Percentiles rank a stretch among this genome's conserved stretches.
These are phyloP conservation scores for Spinus olivaceus DNA, from an alignment of 2,797 vertebrate genomes.

Conservation along the genomic window DNA sequence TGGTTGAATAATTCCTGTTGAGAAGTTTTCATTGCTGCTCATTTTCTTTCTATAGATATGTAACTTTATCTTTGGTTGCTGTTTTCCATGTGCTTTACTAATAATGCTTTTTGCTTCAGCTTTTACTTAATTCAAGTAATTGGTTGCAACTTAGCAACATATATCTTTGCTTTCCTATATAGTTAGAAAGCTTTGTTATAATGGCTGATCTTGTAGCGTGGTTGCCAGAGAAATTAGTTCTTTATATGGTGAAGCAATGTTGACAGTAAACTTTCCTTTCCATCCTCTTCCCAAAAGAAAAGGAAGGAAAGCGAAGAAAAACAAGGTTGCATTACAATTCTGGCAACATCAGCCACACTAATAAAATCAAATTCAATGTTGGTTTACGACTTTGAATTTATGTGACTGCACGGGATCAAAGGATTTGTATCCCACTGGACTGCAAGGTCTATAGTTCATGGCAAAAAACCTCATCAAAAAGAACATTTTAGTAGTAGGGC, in stretches of 20 bases:
- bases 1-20: not conserved
- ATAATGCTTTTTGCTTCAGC: not conserved
- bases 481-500: conserved; percentile 76
- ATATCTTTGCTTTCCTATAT: not conserved
- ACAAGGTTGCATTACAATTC: conserved; percentile 73
- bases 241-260: conserved; percentile 35
- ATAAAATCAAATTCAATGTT: conserved; percentile 80
- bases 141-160: not conserved
- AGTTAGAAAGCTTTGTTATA: not conserved
- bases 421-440: conserved; percentile 77
- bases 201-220: not conserved
- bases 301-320: conserved; percentile 61
- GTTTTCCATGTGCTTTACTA: not conserved
- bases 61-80: not conserved
- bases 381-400: conserved; percentile 81
- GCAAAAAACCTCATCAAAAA: conserved; percentile 80
- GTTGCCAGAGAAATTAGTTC: conserved; percentile 58
- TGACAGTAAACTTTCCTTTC: conserved; percentile 41
- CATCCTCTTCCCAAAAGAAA: not conserved
- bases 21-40: not conserved
- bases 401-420: conserved; percentile 81
- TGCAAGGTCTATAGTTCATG: conserved; percentile 78
- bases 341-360: conserved; percentile 77
- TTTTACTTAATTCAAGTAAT: not conserved
- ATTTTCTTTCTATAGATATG: not conserved